A percentile compares a stretch with the other conserved stretches of the same genome.
These are phyloP conservation scores for Crotalus tigris DNA, from an alignment of 2,113 vertebrate species.

Conservation along the genomic window DNA sequence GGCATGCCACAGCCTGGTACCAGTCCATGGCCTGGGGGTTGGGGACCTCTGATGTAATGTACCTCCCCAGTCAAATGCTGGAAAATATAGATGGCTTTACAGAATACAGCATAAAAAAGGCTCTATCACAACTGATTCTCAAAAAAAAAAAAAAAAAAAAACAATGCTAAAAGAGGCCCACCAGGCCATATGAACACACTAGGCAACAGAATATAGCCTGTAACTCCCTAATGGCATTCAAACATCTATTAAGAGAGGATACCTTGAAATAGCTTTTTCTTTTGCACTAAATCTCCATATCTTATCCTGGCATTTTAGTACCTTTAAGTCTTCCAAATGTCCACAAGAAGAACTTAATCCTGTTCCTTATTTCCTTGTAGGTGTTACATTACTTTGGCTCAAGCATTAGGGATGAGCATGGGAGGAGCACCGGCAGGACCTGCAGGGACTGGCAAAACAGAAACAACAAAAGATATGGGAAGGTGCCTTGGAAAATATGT, in stretches of 20 bases:
- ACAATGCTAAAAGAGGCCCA: background rate
- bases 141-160: background rate
- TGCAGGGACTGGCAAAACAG: conserved; percentile 96
- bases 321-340: background rate
- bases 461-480: conserved; percentile 96
- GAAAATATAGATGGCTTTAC: background rate
- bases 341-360: background rate
- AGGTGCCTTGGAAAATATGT: conserved; percentile 95
- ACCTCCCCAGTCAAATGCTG: background rate
- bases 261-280: no score
- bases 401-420: conserved; percentile 96
- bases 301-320: background rate
- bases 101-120: background rate
- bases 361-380: conserved; percentile 59
- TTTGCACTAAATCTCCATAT: background rate
- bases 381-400: conserved; percentile 95
- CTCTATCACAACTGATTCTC: background rate
- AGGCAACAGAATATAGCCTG: background rate
- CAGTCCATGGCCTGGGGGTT: no score
- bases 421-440: conserved; percentile 94
- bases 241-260: background rate
- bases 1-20: no score
- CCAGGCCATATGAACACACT: background rate
- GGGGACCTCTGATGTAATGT: background rate
- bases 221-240: background rate